phyloP scores from a whole-genome alignment of 2,888 invertebrate genomes.

The Yponomeuta evonymella region DNA sequence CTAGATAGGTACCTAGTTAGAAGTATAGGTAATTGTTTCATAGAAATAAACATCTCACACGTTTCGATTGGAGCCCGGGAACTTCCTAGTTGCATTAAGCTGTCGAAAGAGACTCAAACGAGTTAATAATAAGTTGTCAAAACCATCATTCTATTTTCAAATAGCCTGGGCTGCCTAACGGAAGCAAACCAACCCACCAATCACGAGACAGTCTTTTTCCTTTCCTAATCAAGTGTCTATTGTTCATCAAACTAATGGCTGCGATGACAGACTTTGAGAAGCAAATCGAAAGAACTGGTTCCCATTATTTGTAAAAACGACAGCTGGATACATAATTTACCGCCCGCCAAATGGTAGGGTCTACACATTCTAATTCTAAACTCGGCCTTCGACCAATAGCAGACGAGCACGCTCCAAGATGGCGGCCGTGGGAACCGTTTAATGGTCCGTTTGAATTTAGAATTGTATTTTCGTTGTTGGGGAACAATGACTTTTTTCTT shows the following conservation, averaged over 20 bases:
- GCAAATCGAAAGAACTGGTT: slow-evolving; percentile 46
- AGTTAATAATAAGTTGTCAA: background rate
- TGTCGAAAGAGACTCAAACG: background rate
- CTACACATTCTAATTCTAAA: slow-evolving; percentile 75
- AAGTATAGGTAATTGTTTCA: background rate
- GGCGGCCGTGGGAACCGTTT: slow-evolving; percentile 75
- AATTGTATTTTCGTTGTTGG: slow-evolving; percentile 70
- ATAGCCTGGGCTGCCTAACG: slow-evolving; percentile 4
- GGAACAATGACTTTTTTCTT: slow-evolving; percentile 57
- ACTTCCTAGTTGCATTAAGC: background rate
- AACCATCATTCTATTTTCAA: background rate
- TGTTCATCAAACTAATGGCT: slow-evolving; percentile 26
- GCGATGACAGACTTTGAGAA: slow-evolving; percentile 30
- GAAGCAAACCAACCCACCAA: slow-evolving; percentile 11
- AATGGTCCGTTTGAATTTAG: slow-evolving; percentile 74
- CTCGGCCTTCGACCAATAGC: slow-evolving; percentile 70
- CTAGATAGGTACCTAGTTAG: no score
- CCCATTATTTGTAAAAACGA: slow-evolving; percentile 53
- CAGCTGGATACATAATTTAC: slow-evolving; percentile 61
- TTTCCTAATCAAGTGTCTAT: slow-evolving; percentile 33
- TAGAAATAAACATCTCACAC: background rate
- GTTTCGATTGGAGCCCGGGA: background rate
- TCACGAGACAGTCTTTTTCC: slow-evolving; percentile 24
- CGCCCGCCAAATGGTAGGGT: slow-evolving; percentile 74
- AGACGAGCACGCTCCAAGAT: slow-evolving; percentile 71